These are phyloP conservation scores for Xylocopa sonorina DNA, from an alignment of 1,140 invertebrate genomes.

Conservation along the genomic window DNA sequence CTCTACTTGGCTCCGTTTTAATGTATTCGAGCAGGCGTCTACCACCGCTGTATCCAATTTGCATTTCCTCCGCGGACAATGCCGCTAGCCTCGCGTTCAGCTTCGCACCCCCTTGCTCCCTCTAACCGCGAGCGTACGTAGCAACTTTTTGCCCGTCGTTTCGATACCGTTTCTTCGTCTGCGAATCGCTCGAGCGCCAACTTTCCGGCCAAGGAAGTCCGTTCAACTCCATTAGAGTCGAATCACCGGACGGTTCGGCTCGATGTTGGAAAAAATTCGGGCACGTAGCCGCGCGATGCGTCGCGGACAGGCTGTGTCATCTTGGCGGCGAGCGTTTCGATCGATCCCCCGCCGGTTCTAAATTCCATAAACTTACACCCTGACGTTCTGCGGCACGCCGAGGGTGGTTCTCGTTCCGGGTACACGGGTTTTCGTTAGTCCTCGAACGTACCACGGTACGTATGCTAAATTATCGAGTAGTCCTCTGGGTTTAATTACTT, in stretches of 20 bases:
- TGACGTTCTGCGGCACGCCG: neutral
- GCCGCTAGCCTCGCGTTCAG: neutral
- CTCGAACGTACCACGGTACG: conserved; percentile 36
- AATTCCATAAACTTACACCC: conserved; percentile 36
- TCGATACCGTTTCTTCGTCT: neutral
- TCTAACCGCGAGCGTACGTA: neutral
- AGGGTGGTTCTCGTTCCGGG: neutral
- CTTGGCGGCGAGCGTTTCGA: conserved; percentile 25
- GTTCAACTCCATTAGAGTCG: no score
- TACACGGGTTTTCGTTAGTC: conserved; percentile 26
- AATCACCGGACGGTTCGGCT: no score
- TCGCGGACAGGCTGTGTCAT: conserved; percentile 22
- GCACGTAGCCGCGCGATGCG: neutral
- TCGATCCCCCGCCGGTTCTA: conserved; percentile 35
- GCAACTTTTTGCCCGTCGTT: conserved; percentile 17
- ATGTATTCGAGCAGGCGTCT: conserved; percentile 27
- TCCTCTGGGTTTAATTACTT: conserved; percentile 71
- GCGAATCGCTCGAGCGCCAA: neutral
- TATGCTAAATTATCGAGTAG: conserved; percentile 69
- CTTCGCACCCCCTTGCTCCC: neutral
- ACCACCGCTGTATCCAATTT: conserved; percentile 38
- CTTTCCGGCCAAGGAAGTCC: no score
- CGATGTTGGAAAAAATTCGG: no score
- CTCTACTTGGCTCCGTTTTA: conserved; percentile 12
- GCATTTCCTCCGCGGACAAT: conserved; percentile 60